Base-by-base conservation (phyloP, 2,113 vertebrate genomes). In the Xenopus borealis region DNA sequence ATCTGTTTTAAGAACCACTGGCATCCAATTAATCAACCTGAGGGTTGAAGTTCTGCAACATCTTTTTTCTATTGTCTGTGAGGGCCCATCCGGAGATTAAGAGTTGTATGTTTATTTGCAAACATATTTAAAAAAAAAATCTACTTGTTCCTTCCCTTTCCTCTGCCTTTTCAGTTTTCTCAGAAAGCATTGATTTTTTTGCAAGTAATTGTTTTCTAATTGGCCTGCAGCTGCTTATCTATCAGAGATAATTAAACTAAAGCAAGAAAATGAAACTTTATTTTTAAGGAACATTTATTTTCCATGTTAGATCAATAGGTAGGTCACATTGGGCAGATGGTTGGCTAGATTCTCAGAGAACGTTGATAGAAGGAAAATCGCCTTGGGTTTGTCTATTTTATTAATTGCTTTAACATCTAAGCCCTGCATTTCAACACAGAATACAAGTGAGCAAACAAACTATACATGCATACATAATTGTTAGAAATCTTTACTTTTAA, bases 161-260 rank as follows among this genome's bases (percentile, higher is more conserved):
- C 33, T 40, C 33, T 40, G 8, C 7, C 33, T 40, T 40, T 40
- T 40, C 7, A 40, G 33, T 40, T 4, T 40, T 2, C 33, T 2
- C 33, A 40, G 33, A 9, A 6, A 7, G 33, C 33, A 83, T 86
- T 84, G 83, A 87, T 84, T 86, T 50, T n/a, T 81, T 79, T 71
- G 75, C 0, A 0, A 61, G 78, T 85, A 88, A 86, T 88, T 88
- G 85, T 87, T 86, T 86, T 85, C 84, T 85, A 88, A 86, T 87
- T 87, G 87, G 76, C 72, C 80, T 40, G 2, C 76, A 86, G 80
- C 78, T 81, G 80, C 80, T 86, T 88, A 85, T 88, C 87, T 86
- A 83, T 75, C 81, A 78, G 64, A 78, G 81, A 83, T 84, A 89
- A 89, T 85, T 86, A 86, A 85, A 84, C 69, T 19, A 62, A 80